Base-by-base conservation (phyloP, 2,797 vertebrate species). In the Enoplosus armatus region DNA sequence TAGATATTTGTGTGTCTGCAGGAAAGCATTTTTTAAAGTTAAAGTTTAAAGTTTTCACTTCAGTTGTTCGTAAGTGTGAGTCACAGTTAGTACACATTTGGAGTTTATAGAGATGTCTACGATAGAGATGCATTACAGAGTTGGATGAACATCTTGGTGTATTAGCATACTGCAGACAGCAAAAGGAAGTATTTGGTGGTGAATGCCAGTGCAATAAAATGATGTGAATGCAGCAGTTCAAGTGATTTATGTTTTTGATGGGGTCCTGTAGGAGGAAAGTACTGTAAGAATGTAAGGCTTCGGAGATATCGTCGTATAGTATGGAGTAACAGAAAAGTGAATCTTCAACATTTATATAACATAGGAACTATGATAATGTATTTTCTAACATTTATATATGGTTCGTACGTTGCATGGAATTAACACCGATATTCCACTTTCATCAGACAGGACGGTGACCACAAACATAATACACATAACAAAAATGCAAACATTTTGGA, bases 121-220 rank as follows among this genome's bases (percentile, higher is more conserved):
- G 24, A 71, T 37, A 73, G 58, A 80, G 66, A 45, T 72, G 59
- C 65, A 74, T 55, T 48, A 26, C 48, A 58, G 59, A 59, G 50
- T 1, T 58, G 48, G 22, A 78, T 41, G 58, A 51, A 62, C 29
- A 60, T 71, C 53, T 72, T 63, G 45, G 75, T 61, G 76, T 53
- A 39, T 60, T 61, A 69, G 33, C 3, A 55, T 43, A 71, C 61
- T 37, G 76, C 71, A 71, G 61, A 86, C 61, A 80, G 80, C 35
- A 64, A 67, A 55, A 41, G 31, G 29, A 71, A 72, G 50, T 79
- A 85, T 85, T 89, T 85, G 79, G 82, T 89, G 80, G 50, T 71
- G 71, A 83, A 85, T 83, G 71, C 37, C 51, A 87, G 80, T 88
- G 85, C 86, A 86, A 73, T 71, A 72, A 72, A 69, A 77, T 67